phyloP scores from a whole-genome alignment of 2,113 vertebrate species.

The Aythya baeri region DNA sequence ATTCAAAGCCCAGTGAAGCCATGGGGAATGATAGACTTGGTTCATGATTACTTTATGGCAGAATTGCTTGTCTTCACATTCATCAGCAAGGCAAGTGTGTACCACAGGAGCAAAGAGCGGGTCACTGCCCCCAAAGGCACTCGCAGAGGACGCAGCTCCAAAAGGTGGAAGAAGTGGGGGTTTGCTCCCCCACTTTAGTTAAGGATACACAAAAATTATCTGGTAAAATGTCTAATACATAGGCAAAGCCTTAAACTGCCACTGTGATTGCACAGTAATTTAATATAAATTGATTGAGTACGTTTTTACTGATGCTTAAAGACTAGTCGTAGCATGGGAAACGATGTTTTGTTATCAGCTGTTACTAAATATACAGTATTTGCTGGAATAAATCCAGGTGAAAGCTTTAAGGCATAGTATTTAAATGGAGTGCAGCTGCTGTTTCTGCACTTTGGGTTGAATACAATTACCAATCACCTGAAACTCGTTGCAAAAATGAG shows the following conservation, averaged over 20 bases:
- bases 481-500: neutral
- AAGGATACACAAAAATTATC: conserved; percentile 61
- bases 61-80: neutral
- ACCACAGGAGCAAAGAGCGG: neutral
- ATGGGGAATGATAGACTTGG: neutral
- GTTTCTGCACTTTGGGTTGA: conserved; percentile 39
- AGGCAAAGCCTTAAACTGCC: conserved; percentile 33
- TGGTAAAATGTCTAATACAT: conserved; percentile 55
- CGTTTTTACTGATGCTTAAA: conserved; percentile 73
- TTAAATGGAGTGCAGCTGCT: neutral
- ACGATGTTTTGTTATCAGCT: conserved; percentile 63
- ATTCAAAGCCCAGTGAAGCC: neutral
- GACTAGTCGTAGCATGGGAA: conserved; percentile 56
- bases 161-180: neutral
- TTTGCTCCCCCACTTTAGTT: neutral
- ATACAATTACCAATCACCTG: conserved; percentile 42
- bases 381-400: conserved; percentile 52
- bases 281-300: conserved; percentile 72
- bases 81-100: neutral
- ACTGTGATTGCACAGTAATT: conserved; percentile 57
- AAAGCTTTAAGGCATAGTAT: conserved; percentile 26
- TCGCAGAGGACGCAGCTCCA: neutral
- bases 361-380: conserved; percentile 48
- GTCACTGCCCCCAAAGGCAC: too few relatives aligned
- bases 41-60: neutral